Conservation (phyloP, 2,888 invertebrate species). For the Phania funesta region DNA sequence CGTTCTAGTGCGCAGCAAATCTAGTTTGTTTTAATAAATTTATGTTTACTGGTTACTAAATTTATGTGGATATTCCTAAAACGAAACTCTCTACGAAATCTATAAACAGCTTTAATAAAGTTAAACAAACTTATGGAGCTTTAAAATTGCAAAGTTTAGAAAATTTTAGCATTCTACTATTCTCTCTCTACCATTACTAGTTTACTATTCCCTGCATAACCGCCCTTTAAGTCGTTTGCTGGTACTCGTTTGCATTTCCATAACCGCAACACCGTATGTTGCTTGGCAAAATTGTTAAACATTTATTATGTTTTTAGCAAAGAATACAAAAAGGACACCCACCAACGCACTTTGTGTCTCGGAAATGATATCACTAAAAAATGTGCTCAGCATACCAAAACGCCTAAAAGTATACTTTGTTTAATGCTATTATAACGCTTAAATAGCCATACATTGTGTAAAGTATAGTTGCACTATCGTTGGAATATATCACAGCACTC, state of each 20-base stretch:
- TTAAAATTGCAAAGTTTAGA: too few species aligned
- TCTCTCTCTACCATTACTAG: too few species aligned
- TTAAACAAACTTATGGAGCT: too few species aligned
- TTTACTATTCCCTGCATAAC: background rate
- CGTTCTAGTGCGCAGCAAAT: too few species aligned
- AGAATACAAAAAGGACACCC: background rate
- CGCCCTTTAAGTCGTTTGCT: background rate
- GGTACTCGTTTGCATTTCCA: background rate
- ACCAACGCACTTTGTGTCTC: background rate
- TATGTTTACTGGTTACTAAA: too few species aligned
- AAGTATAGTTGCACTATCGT: background rate
- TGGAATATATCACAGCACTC: background rate
- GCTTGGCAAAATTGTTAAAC: slow-evolving; percentile 36
- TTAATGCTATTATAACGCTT: slow-evolving; percentile 51
- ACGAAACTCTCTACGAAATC: too few species aligned
- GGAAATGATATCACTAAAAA: slow-evolving; percentile 4
- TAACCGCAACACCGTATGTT: slow-evolving; percentile 16
- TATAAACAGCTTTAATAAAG: too few species aligned
- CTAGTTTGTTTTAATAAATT: too few species aligned
- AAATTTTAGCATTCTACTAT: too few species aligned
- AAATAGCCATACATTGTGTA: slow-evolving; percentile 34
- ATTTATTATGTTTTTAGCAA: slow-evolving; percentile 29
- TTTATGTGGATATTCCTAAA: too few species aligned
- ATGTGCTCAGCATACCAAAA: background rate
- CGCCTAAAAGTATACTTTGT: slow-evolving; percentile 50